Base-by-base conservation (phyloP, 2,113 vertebrate species). In the Brachypodius melanocephalos region DNA sequence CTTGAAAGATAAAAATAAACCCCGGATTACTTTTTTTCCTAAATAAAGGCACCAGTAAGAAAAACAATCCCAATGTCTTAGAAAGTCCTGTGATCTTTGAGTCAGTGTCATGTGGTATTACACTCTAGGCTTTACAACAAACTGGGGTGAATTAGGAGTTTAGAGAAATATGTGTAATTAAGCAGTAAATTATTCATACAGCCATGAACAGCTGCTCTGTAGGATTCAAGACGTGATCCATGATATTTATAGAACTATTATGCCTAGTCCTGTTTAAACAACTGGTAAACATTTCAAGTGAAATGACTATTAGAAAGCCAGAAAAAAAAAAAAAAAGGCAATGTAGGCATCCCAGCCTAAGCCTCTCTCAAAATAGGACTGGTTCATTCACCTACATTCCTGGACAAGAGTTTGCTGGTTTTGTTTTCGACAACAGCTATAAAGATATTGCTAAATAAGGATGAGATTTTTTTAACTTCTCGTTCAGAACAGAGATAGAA, bases 181-280 rank as follows among this genome's bases (percentile, higher is more conserved):
- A 69, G 83, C 78, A 85, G 71, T 61, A 96, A 93, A 88, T 95
- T 96, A 94, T 94, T 94, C 85, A 91, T 62, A 73, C 31, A 91
- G 43, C 63, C 72, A 80, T 69, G 92, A 90, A 79, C 88, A 96
- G 88, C 96, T 97, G 92, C 78, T 93, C 78, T 88, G 92, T 91
- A 93, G 85, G 92, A 95, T 88, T 83, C 94, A 85, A 94, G 74
- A 80, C 90, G 85, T 88, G 92, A 94, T 95, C 58, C 71, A 66
- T 46, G 63, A 63, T 95, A 97, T 94, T 97, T 96, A 90, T 94
- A 94, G 94, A 88, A 69, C 78, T 61, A 90, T 96, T 93, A 91
- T 94, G 71, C 59, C 67, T 79, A 43, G 72, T 76, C 46, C 63
- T 68, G 29, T 65, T 83, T 76, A 83, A 92, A 91, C 62, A 83